A percentile compares a stretch with the other conserved stretches of the same genome.
Conservation (phyloP, 1,140 invertebrate genomes). For the Drosophila ercepeae region DNA sequence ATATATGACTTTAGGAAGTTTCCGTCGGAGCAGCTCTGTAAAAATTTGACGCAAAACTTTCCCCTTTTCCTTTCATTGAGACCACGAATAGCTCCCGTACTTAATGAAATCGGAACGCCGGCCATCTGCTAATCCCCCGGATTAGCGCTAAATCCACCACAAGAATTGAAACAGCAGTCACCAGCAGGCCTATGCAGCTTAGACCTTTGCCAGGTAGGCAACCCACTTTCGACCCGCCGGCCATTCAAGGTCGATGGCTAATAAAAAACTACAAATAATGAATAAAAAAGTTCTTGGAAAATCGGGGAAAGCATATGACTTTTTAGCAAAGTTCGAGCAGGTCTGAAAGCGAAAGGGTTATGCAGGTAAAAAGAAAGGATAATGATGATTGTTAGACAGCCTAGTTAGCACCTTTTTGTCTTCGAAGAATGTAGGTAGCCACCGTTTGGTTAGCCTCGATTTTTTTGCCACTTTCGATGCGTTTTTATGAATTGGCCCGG, state of each 20-base stretch:
- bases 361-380: conserved; percentile 25
- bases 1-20: conserved; percentile 34
- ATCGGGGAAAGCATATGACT: conserved; percentile 54
- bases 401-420: conserved; percentile 80
- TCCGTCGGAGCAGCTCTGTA: not conserved
- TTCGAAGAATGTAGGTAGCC: conserved; percentile 69
- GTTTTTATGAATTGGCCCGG: conserved; percentile 60
- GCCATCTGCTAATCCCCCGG: conserved; percentile 59
- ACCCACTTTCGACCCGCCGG: conserved; percentile 2
- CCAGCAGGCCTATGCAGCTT: conserved; percentile 6
- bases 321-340: conserved; percentile 61
- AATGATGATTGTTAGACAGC: conserved; percentile 52
- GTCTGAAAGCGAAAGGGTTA: conserved; percentile 25
- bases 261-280: conserved; percentile 26
- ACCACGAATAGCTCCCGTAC: conserved; percentile 47
- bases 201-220: conserved; percentile 26
- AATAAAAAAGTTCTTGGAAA: conserved; percentile 56
- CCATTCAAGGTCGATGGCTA: conserved; percentile 32
- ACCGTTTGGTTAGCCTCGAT: conserved; percentile 18
- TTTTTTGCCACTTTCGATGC: conserved; percentile 70
- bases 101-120: conserved; percentile 71
- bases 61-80: conserved; percentile 55
- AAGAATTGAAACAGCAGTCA: conserved; percentile 73
- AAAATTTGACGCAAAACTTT: conserved; percentile 1
- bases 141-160: conserved; percentile 77